Percentiles rank a stretch among this genome's conserved stretches.
phyloP scores from a whole-genome alignment of 2,797 vertebrate genomes.

The Apodemus agrarius region DNA sequence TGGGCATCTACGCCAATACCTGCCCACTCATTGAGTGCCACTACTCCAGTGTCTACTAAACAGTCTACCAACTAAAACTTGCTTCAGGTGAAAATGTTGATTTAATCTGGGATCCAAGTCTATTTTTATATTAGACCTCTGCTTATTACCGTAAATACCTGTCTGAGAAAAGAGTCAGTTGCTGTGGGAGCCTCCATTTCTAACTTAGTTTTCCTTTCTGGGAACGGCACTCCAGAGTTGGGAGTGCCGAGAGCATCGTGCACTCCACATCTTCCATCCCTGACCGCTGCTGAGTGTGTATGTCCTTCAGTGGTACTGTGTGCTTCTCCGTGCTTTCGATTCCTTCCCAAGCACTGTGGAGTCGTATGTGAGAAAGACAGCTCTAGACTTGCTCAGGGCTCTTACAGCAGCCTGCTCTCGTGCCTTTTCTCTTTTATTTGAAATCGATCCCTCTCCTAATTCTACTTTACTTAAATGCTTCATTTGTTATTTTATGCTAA shows the following conservation, averaged over 20 bases:
- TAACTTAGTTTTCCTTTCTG: neutral
- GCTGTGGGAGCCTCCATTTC: neutral
- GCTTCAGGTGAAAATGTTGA: neutral
- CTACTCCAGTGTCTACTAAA: neutral
- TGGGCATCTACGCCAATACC: neutral
- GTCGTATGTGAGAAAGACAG: neutral
- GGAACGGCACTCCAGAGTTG: neutral
- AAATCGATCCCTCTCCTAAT: neutral
- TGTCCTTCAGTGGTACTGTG: neutral
- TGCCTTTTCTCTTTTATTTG: neutral
- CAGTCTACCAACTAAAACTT: neutral
- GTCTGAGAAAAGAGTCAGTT: neutral
- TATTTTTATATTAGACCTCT: neutral
- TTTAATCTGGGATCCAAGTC: neutral
- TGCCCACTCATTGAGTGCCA: neutral
- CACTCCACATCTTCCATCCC: neutral
- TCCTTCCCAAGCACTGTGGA: neutral
- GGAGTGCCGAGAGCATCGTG: neutral
- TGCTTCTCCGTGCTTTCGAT: neutral
- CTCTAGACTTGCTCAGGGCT: too few relatives aligned
- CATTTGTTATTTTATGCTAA: constrained; percentile 5
- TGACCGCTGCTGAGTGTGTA: neutral
- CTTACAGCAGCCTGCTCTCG: too few relatives aligned
- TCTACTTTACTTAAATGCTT: neutral
- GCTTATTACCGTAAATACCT: neutral